Conservation (phyloP, 2,113 vertebrate species). For the Gavia stellata region DNA sequence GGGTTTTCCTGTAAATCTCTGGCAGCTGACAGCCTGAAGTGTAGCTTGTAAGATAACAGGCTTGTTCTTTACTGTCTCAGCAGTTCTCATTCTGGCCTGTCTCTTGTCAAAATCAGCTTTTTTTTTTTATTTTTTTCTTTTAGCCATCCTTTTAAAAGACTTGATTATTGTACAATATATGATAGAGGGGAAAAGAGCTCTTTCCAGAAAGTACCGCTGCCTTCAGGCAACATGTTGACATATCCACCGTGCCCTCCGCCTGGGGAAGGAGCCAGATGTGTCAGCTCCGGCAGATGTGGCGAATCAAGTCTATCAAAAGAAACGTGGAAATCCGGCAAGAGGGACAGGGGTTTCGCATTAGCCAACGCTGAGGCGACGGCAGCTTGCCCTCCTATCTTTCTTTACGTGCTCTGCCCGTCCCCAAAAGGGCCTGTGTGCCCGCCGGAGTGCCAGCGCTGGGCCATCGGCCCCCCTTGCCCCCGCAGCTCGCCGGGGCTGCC, state of each 20-base stretch:
- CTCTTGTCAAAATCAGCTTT: conserved; percentile 52
- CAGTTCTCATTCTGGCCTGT: conserved; percentile 55
- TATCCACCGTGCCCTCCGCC: background rate
- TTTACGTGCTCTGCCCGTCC: background rate
- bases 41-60: conserved; percentile 67
- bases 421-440: no score
- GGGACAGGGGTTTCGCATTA: background rate
- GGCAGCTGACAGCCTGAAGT: conserved; percentile 67
- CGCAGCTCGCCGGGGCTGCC: background rate
- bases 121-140: background rate
- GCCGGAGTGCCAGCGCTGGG: background rate
- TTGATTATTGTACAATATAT: background rate
- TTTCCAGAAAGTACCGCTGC: background rate
- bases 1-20: conserved; percentile 60
- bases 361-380: background rate
- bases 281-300: background rate
- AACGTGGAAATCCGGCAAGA: background rate
- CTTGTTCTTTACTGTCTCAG: conserved; percentile 60
- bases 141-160: background rate
- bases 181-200: background rate
- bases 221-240: conserved; percentile 11
- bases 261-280: conserved; percentile 16
- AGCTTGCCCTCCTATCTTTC: background rate
- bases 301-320: background rate
- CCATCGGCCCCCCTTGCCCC: background rate